Conservation (phyloP, 2,113 vertebrate species). For the Micronisus gabar region DNA sequence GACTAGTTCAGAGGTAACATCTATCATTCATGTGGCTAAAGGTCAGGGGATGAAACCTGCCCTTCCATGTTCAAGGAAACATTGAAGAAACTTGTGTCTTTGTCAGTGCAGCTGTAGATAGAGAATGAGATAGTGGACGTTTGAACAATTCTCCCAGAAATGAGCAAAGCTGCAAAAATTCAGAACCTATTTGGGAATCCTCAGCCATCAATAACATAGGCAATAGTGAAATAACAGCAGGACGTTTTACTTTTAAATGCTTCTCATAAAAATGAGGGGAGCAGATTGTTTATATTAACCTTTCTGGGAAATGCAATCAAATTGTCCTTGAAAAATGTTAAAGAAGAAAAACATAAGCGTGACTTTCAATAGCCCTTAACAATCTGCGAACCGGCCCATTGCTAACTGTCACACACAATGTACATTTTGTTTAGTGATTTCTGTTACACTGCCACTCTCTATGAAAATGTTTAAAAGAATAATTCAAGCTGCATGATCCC, state of each 20-base stretch:
- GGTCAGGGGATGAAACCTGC: background rate
- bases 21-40: background rate
- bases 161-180: conserved; percentile 60
- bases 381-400: conserved; percentile 61
- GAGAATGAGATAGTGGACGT: background rate
- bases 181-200: conserved; percentile 44
- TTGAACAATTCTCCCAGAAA: conserved; percentile 33
- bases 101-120: background rate
- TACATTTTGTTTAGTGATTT: conserved; percentile 68
- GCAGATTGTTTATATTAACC: conserved; percentile 71
- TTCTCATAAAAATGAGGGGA: conserved; percentile 67
- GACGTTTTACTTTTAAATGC: conserved; percentile 59
- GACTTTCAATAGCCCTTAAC: conserved; percentile 71
- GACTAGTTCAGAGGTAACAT: background rate
- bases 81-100: background rate
- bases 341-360: conserved; percentile 66
- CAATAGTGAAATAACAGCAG: conserved; percentile 64
- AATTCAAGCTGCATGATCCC: conserved; percentile 65
- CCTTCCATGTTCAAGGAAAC: background rate
- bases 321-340: conserved; percentile 69
- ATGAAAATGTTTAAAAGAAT: conserved; percentile 70
- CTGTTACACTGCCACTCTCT: conserved; percentile 62
- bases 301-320: conserved; percentile 67
- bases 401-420: conserved; percentile 70
- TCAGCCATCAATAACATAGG: conserved; percentile 62